A percentile compares a stretch with the other conserved stretches of the same genome.
Conservation (phyloP, 2,888 invertebrate genomes). For the Macaria notata region DNA sequence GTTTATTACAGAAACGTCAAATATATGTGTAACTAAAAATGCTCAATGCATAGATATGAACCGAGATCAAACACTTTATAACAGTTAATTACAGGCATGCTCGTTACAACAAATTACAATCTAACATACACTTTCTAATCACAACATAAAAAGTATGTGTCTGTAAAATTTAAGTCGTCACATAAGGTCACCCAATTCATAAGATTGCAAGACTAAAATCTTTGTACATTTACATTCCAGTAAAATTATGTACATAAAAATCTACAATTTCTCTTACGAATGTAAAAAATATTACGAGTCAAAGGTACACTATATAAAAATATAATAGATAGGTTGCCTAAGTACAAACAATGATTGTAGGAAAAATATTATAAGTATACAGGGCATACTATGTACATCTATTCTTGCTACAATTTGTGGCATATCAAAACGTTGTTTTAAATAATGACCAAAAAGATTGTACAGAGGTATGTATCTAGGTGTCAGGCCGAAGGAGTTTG, state of each 20-base stretch:
- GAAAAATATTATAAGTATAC: too few species aligned
- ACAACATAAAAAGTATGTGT: slow-evolving; percentile 26
- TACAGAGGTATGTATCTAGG: slow-evolving; percentile 5
- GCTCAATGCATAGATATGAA: too few species aligned
- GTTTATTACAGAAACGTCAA: too few species aligned
- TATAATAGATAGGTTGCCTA: slow-evolving; percentile 6
- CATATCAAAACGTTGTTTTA: too few species aligned
- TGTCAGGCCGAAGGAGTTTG: slow-evolving; percentile 60
- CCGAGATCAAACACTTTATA: too few species aligned
- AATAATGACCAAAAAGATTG: neutral
- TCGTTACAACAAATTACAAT: neutral
- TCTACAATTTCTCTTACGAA: slow-evolving; percentile 27
- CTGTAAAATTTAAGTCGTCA: slow-evolving; percentile 13
- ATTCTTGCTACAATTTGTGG: too few species aligned
- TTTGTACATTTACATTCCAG: slow-evolving; percentile 11
- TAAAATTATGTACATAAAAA: slow-evolving; percentile 26
- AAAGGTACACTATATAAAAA: slow-evolving; percentile 23
- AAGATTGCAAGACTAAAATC: slow-evolving; percentile 11
- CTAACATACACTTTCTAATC: slow-evolving; percentile 13
- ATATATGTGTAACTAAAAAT: too few species aligned
- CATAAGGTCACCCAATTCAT: neutral
- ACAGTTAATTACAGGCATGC: too few species aligned
- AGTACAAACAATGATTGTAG: neutral
- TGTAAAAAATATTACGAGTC: slow-evolving; percentile 26
- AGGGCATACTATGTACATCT: too few species aligned